These are phyloP conservation scores for Drosophila neotestacea DNA, from an alignment of 2,888 invertebrate species.

Conservation along the genomic window DNA sequence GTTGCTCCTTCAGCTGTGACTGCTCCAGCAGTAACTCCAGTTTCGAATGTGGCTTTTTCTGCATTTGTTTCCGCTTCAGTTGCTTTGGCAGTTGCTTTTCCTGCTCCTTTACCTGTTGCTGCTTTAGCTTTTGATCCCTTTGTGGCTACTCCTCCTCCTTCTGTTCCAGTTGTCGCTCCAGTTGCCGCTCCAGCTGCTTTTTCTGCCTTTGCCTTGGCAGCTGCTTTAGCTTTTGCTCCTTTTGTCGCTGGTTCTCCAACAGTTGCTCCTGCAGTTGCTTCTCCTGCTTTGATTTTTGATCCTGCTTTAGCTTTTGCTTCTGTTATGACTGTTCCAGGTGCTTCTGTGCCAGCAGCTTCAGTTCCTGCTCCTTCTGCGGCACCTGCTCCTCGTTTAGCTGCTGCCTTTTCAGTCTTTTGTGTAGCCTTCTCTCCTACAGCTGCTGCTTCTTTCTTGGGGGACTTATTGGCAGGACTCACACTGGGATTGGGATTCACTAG, in stretches of 20 bases:
- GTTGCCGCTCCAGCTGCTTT: no score
- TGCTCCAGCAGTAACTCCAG: neutral
- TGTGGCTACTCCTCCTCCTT: neutral
- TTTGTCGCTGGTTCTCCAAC: neutral
- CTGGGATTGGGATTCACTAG: slow-evolving; percentile 17
- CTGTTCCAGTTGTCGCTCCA: neutral
- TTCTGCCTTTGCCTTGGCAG: neutral
- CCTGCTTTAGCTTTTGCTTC: neutral
- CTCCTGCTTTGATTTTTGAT: neutral
- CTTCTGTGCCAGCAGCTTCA: neutral
- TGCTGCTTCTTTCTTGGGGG: slow-evolving; percentile 26
- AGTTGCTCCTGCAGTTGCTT: neutral
- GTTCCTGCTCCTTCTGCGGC: neutral
- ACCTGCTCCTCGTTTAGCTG: neutral
- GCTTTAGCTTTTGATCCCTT: neutral
- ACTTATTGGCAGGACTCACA: neutral
- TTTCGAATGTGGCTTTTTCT: no score
- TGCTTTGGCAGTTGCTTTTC: neutral
- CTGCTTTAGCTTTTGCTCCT: neutral
- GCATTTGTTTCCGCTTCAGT: neutral
- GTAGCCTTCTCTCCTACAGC: neutral
- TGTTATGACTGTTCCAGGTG: neutral
- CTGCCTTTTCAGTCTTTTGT: neutral
- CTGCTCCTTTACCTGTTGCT: neutral
- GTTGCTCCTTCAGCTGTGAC: neutral